These are phyloP conservation scores for Bibio marci DNA, from an alignment of 2,888 invertebrate species.

Conservation along the genomic window DNA sequence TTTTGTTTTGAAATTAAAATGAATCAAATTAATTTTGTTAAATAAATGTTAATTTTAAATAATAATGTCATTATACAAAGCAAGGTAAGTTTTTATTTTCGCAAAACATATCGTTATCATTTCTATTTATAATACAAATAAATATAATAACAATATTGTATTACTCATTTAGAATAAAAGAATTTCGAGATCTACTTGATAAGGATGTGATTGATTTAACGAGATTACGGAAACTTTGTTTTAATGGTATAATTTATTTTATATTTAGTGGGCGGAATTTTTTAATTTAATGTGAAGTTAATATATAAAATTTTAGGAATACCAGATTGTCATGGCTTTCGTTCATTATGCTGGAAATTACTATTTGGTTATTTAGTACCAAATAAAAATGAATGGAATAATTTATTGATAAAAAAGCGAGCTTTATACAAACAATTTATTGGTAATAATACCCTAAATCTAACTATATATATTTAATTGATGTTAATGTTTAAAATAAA, in stretches of 20 bases:
- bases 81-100: conserved; percentile 19
- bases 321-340: conserved; percentile 68
- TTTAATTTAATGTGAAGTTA: background rate
- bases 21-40: too few relatives aligned
- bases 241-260: conserved; percentile 45
- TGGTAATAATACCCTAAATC: too few relatives aligned
- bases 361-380: conserved; percentile 70
- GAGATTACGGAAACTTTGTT: conserved; percentile 50
- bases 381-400: conserved; percentile 46
- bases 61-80: conserved; percentile 28
- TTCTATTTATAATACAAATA: conserved; percentile 1
- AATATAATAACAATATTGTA: too few relatives aligned
- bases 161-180: conserved; percentile 56
- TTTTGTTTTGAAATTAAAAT: too few relatives aligned
- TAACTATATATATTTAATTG: too few relatives aligned
- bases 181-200: conserved; percentile 56
- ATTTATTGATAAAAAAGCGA: conserved; percentile 54
- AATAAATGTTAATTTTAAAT: too few relatives aligned
- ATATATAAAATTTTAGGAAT: conserved; percentile 40
- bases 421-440: conserved; percentile 68
- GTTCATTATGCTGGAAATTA: conserved; percentile 78
- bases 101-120: too few relatives aligned
- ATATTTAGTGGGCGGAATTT: background rate
- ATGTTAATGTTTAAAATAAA: too few relatives aligned
- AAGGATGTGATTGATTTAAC: conserved; percentile 53